Evolutionary conservation across 2,888 invertebrate genomes (phyloP), one percentile per base, ranked within the genome.

Genomic region (Timandra comae): DNA sequence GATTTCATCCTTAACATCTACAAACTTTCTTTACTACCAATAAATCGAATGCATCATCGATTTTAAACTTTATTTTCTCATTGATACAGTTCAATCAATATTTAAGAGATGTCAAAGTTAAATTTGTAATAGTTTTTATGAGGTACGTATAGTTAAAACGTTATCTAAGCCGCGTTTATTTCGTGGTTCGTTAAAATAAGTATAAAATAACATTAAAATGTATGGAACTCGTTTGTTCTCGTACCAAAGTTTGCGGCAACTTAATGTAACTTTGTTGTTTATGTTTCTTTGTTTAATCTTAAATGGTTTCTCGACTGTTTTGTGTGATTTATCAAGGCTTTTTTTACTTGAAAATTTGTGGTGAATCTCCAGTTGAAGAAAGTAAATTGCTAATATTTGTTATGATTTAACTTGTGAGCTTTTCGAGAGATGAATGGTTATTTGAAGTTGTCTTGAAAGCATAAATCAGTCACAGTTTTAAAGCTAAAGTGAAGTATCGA

Each of bases 141-240:
- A n/a, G n/a, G 58, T 16, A 16, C 66, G 59, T 62, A 59, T 53
- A 50, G 55, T 62, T 60, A 63, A 66, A 58, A 58, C 56, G 57
- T 63, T 65, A 65, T 69, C 62, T 55, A 53, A 51, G 48, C 50
- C 67, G 70, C 67, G 67, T 69, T 51, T 49, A 58, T 58, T 57
- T 60, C 43, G 49, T 56, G 52, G 58, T 56, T 52, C 33, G 42
- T 56, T 62, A 16, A 16, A 4, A 3, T 16, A 6, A 1, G 16
- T 5, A 16, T 1, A 16, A 16, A 16, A 16, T 16, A 6, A 16
- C 6, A 16, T 16, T 16, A 16, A 16, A 16, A 16, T 16, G 16
- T 16, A 16, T 16, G 16, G 16, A 63, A 56, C 55, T 56, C 52
- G 61, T 63, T 16, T 16, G 16, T 16, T 16, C n/a, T n/a, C n/a